phyloP scores from a whole-genome alignment of 2,797 vertebrate genomes.

The Gallinago stenura region DNA sequence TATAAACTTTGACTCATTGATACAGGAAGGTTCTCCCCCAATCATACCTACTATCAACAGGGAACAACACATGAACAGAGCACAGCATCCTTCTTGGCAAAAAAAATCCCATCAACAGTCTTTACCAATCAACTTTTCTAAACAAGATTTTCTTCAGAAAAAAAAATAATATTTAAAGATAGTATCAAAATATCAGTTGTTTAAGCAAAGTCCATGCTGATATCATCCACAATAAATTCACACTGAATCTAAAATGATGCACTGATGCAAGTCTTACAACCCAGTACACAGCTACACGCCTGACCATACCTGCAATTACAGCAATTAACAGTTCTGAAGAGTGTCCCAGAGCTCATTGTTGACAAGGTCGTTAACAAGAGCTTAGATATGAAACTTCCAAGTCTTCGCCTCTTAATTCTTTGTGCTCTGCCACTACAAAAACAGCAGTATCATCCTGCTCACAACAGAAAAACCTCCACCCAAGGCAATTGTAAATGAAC shows the following conservation, averaged over 20 bases:
- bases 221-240: not conserved
- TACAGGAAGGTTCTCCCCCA: not conserved
- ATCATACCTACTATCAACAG: rapidly evolving
- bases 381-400: not conserved
- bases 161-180: not conserved
- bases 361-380: not conserved
- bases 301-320: not conserved
- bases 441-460: not conserved
- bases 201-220: not conserved
- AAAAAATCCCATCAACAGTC: not conserved
- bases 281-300: not conserved
- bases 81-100: not conserved
- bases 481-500: rapidly evolving
- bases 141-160: not conserved
- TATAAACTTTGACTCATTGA: not conserved
- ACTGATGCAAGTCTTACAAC: not conserved
- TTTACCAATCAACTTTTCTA: rapidly evolving
- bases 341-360: not conserved
- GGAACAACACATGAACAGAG: not conserved
- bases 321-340: not conserved
- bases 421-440: not conserved
- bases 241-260: not conserved
- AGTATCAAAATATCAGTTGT: not conserved
- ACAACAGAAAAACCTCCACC: not conserved
- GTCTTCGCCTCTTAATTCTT: not conserved